Base-by-base conservation (phyloP, 1,140 invertebrate species). In the Calliphora vicina region DNA sequence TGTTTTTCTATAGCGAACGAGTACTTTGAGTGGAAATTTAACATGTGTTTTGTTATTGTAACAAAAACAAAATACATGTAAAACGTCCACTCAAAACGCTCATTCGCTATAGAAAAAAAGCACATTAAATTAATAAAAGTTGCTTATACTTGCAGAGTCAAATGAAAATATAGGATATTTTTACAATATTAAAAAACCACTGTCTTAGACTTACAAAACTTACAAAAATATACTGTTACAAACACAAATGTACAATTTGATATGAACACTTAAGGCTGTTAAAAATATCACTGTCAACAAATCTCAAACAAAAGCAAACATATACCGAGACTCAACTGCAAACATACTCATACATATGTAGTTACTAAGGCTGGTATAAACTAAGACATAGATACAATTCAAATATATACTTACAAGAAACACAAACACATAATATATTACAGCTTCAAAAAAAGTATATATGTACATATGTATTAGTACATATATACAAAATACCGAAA, bases 261-360 rank as follows among this genome's bases (percentile, higher is more conserved):
- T 43, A 78, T 78, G 74, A 78, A 43, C 42, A 78, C 74, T 78
- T 78, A 78, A 78, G 74, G 74, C 74, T 78, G 74, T 78, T 78
- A 78, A 45, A 78, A 78, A 78, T 78, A 78, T 78, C 35, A 78
- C 74, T 78, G 74, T 78, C 74, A 78, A 78, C 74, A 78, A 78
- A 78, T 78, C 74, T 78, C 74, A 78, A 78, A 78, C 74, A 78
- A 78, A 78, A 43, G 42, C 74, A 78, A 78, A 78, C 74, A 78
- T 20, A 23, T 57, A 35, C 29, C 8, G 2, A 35, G 15, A 50
- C 45, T 50, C 45, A 50, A 50, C 45, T 50, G 12, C 45, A 50
- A 6, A 13, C 12, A 13, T 35, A 35, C 8, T 2, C 8, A 35
- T 35, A 35, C 2, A 35, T 35, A 35, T 35, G 8, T 35, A 35